Base-by-base conservation (phyloP, 2,113 vertebrate species). In the Otus sunia region DNA sequence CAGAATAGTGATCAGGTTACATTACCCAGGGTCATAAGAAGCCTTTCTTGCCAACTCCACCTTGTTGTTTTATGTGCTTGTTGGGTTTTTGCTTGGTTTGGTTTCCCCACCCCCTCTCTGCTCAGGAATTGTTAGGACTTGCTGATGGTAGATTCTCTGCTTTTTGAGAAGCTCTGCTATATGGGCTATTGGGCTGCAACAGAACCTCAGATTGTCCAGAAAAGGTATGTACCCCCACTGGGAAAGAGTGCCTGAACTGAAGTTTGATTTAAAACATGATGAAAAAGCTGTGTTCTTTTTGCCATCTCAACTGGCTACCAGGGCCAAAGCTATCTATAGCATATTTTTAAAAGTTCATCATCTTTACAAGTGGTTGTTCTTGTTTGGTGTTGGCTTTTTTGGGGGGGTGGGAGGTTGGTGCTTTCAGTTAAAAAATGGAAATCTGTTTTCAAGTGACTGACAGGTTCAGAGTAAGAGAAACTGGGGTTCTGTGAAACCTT, bases 141-240 rank as follows among this genome's bases (percentile, higher is more conserved):
- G 52, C 29, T 80, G 62, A 23, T 26, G 32, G 12, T 32, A 80
- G 27, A 11, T 88, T 62, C 63, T 36, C 39, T 56, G 32, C 18
- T 11, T 79, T 79, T 55, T 59, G 72, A 50, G 56, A 1, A 49
- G 20, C 12, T 45, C 50, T 71, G 34, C 12, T 55, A 0, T 69
- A 10, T 29, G 50, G 13, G 4, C 20, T 39, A 0, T 12, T 19
- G 63, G 52, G 50, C 78, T 75, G 36, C 45, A 88, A 36, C 13
- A 76, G 52, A 84, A 39, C 25, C 29, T 45, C 39, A 41, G 21
- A 23, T 29, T 50, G 43, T 34, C 34, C 10, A 18, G 50, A 25
- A 52, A 15, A 66, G 4, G 4, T 41, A 12, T 4, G 2, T 60
- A 29, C 7, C 6, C 11, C 18, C 2, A 1, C 30, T 39, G 53